Conservation (phyloP, 2,888 invertebrate genomes). For the Ecliptopera silaceata region DNA sequence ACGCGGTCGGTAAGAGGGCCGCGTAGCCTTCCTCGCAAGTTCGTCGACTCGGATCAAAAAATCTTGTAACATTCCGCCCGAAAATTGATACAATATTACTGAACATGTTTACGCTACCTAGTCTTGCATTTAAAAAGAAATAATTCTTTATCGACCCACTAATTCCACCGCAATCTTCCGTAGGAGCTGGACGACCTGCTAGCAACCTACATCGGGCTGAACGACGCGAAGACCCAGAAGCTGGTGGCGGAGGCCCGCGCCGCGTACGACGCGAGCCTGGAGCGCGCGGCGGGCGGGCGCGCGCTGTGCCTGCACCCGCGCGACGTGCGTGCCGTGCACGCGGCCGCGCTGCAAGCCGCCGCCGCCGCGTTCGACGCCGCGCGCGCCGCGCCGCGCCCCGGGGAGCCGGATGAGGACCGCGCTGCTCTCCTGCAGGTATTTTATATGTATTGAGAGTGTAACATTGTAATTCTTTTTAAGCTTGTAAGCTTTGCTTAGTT, state of each 20-base stretch:
- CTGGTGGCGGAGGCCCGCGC: constrained; percentile 29
- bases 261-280: constrained; percentile 36
- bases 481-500: too few relatives aligned
- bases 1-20: too few relatives aligned
- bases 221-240: constrained; percentile 42
- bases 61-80: too few relatives aligned
- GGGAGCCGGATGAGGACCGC: constrained; percentile 25
- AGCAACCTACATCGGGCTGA: constrained; percentile 37
- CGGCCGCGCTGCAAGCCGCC: constrained; percentile 25
- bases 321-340: constrained; percentile 31
- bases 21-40: too few relatives aligned
- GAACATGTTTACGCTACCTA: too few relatives aligned
- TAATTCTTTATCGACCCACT: too few relatives aligned
- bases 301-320: constrained; percentile 36
- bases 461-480: too few relatives aligned
- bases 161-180: not conserved
- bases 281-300: constrained; percentile 6
- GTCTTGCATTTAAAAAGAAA: too few relatives aligned
- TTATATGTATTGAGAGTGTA: too few relatives aligned
- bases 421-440: constrained; percentile 27
- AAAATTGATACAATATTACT: too few relatives aligned
- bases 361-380: constrained; percentile 19
- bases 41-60: too few relatives aligned
- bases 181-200: constrained; percentile 44
- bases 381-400: constrained; percentile 21